Conservation (phyloP, 2,113 vertebrate genomes). For the Alligator sinensis region DNA sequence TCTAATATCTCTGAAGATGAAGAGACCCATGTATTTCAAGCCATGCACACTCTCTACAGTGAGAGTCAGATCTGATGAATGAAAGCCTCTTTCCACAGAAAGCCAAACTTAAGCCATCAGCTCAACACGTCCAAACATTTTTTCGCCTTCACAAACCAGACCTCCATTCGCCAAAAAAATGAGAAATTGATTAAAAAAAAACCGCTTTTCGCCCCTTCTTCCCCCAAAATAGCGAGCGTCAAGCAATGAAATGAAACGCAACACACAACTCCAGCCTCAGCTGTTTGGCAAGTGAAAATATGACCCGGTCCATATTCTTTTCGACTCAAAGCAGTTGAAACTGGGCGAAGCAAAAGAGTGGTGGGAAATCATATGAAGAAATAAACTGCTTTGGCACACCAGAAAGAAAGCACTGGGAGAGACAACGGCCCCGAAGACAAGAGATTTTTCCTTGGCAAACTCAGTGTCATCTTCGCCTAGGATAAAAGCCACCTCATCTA, state of each 20-base stretch:
- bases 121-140: constrained; percentile 13
- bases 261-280: constrained; percentile 31
- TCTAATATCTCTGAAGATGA: background rate
- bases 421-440: background rate
- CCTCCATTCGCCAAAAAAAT: background rate
- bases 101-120: constrained; percentile 53
- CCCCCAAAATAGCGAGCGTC: background rate
- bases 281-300: background rate
- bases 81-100: background rate
- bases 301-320: background rate
- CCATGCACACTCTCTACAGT: background rate
- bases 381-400: background rate
- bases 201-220: background rate
- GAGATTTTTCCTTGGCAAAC: background rate
- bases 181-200: background rate
- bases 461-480: background rate
- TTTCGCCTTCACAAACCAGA: constrained; percentile 10
- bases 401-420: background rate
- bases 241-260: constrained; percentile 17
- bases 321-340: background rate
- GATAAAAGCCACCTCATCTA: background rate
- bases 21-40: rapidly evolving
- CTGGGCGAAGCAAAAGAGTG: background rate
- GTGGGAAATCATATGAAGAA: background rate
- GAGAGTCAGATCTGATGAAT: background rate